Conservation (phyloP, 2,113 vertebrate species). For the Calonectris borealis region DNA sequence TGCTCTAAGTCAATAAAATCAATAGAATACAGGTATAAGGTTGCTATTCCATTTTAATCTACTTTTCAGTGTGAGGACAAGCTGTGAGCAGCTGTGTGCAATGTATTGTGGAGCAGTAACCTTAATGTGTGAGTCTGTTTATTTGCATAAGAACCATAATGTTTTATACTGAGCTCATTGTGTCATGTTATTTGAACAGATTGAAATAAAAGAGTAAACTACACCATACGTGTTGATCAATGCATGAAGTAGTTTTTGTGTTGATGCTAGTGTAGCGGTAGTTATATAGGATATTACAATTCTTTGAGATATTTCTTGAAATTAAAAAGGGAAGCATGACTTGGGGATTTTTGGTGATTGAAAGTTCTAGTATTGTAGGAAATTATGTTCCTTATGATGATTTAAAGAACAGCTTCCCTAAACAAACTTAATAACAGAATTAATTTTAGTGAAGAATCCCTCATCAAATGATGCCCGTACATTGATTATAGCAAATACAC, state of each 20-base stretch:
- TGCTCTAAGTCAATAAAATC: neutral
- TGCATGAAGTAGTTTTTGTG: neutral
- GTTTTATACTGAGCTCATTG: neutral
- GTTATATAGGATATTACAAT: neutral
- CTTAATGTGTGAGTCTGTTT: neutral
- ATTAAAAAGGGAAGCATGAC: neutral
- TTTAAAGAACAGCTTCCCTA: neutral
- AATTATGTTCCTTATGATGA: neutral
- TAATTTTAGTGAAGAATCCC: neutral
- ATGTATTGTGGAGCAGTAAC: neutral
- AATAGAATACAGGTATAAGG: neutral
- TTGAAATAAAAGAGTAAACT: neutral
- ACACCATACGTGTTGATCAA: neutral
- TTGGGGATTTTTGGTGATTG: neutral
- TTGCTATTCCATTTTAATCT: neutral
- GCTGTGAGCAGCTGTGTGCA: slow-evolving; percentile 3
- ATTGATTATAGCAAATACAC: neutral
- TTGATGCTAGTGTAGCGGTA: neutral
- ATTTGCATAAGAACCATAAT: slow-evolving; percentile 2
- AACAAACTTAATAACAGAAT: neutral
- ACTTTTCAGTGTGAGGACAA: neutral
- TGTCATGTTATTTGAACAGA: slow-evolving; percentile 3
- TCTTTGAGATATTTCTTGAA: neutral
- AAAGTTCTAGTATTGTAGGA: neutral
- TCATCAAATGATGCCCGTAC: neutral